Evolutionary conservation across 2,888 invertebrate species (phyloP), one percentile per base, ranked within the genome.

Genomic region (Hypercompe scribonia): DNA sequence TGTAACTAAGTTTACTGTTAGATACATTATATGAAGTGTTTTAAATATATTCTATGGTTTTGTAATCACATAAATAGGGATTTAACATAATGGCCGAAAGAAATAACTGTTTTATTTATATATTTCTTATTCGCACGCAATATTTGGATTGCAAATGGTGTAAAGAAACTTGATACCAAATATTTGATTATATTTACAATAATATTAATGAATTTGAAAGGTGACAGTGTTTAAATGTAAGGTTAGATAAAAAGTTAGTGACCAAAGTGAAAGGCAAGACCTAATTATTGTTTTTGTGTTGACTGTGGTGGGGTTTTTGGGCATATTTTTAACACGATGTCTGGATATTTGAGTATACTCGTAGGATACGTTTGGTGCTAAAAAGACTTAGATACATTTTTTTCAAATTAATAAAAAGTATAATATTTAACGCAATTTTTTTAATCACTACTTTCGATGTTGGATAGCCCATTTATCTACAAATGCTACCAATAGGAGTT

Each of bases 1-100:
- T 76, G 81, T 80, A 83, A 79, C 77, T 80, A 67, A 79, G 67
- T 71, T 75, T 78, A 84, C 84, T 79, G 84, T 84, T 84, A 84
- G 78, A 79, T 78, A 81, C 24, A 54, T 54, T 74, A 65, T 71
- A 71, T 70, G 67, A 73, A 70, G 67, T 65, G 33, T 65, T 58
- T 39, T 58, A 33, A 58, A 73, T 58, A 68, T 61, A 31, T 61
- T 18, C 58, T 61, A 18, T 31, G 61, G 8, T 61, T 58, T 58
- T 58, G 58, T 13, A 58, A 58, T 28, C 58, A 28, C 46, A 67
- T 28, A 31, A 33, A 50, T 21, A 31, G 3, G 31, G 61, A 61
- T 61, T 31, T 61, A 31, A 31, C 31, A 61, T 31, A 61, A 18
- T 61, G 28, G 61, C 31, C 15, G 18, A 18, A 61, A 61, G 18